A percentile compares a stretch with the other conserved stretches of the same genome.
Conservation (phyloP, 23 tunicate genomes). For the Trididemnum clinides region DNA sequence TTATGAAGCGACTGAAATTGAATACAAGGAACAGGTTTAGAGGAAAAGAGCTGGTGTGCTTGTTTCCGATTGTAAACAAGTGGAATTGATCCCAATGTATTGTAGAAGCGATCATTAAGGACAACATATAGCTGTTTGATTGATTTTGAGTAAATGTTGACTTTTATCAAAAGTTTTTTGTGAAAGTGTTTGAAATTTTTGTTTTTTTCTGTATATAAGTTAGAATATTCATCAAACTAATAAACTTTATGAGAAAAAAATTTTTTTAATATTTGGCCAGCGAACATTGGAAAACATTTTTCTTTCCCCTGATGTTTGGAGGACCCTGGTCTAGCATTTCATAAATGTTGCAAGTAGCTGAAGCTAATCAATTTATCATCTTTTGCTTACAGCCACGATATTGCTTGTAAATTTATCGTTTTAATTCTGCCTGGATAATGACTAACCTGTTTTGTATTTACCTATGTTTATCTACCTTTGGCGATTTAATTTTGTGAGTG, state of each 20-base stretch:
- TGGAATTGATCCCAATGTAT: background rate
- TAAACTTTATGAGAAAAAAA: background rate
- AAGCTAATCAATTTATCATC: too few species aligned
- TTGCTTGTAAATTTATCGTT: too few species aligned
- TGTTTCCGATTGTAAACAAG: background rate
- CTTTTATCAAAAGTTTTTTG: too few species aligned
- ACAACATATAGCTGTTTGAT: background rate
- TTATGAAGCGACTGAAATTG: background rate
- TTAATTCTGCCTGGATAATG: too few species aligned
- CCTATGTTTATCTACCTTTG: too few species aligned
- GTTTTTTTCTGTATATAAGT: background rate
- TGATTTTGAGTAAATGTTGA: too few species aligned
- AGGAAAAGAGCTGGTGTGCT: background rate
- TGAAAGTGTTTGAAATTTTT: background rate
- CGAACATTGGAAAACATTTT: background rate
- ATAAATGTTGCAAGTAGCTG: too few species aligned
- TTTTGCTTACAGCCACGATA: too few species aligned
- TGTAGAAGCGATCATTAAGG: background rate
- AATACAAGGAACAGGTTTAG: background rate
- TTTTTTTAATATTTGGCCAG: background rate
- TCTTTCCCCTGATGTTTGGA: background rate
- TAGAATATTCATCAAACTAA: background rate
- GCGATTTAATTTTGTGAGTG: too few species aligned
- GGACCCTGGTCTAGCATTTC: background rate
- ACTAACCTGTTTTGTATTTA: too few species aligned